Conservation (phyloP, 2,888 invertebrate genomes). For the Cylloceria caligata region DNA sequence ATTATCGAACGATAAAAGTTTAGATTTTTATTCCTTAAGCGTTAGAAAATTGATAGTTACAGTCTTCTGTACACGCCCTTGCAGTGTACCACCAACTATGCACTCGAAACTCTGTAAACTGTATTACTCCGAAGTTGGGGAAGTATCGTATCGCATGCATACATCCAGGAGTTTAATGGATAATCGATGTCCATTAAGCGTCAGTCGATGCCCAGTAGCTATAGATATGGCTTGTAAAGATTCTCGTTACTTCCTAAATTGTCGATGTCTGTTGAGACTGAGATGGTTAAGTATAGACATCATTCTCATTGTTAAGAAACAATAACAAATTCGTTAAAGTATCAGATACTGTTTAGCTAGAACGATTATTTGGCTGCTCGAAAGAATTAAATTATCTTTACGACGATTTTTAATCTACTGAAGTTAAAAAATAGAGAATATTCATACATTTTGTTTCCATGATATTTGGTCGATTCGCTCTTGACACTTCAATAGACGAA, state of each 20-base stretch:
- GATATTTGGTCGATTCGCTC: no score
- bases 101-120: not conserved
- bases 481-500: no score
- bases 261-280: conserved; percentile 24
- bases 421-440: no score
- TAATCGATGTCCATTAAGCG: conserved; percentile 58
- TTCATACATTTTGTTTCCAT: no score
- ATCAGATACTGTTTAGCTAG: not conserved
- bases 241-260: conserved; percentile 40
- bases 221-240: conserved; percentile 15
- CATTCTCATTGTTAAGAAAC: conserved; percentile 7
- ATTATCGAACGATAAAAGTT: not conserved
- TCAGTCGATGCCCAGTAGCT: conserved; percentile 22
- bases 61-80: not conserved
- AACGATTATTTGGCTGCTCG: not conserved
- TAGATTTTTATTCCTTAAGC: not conserved
- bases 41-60: not conserved
- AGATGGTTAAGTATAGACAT: not conserved
- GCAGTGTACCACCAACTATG: not conserved
- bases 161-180: conserved; percentile 39
- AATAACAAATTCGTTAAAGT: not conserved
- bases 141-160: conserved; percentile 23
- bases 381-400: not conserved
- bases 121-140: conserved; percentile 19
- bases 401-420: no score